phyloP scores from a whole-genome alignment of 2,888 invertebrate genomes.

The Neoascia interrupta region DNA sequence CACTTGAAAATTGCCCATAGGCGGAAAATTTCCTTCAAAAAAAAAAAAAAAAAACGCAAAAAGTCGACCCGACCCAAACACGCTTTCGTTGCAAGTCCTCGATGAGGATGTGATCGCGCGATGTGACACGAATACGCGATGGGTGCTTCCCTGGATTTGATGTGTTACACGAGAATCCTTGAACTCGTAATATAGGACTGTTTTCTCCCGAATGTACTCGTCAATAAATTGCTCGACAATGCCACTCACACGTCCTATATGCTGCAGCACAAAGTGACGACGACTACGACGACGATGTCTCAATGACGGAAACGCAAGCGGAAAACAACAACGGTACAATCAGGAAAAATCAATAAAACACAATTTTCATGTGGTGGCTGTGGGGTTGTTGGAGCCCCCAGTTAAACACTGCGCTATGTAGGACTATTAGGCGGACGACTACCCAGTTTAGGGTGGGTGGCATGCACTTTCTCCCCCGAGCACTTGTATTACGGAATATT shows the following conservation, averaged over 20 bases:
- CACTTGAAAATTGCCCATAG: conserved; percentile 71
- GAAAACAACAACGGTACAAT: conserved; percentile 60
- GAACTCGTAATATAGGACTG: conserved; percentile 20
- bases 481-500: too few relatives aligned
- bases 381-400: conserved; percentile 11
- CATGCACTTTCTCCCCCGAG: conserved; percentile 58
- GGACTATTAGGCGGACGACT: neutral
- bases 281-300: conserved; percentile 36
- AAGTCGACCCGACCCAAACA: conserved; percentile 16
- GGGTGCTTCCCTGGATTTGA: conserved; percentile 9
- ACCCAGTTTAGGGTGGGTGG: conserved; percentile 51
- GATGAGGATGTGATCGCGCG: conserved; percentile 35
- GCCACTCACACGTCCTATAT: conserved; percentile 26
- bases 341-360: conserved; percentile 68
- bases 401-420: conserved; percentile 8
- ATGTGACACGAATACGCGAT: conserved; percentile 18
- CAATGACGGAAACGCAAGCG: conserved; percentile 66
- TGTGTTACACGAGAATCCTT: conserved; percentile 60
- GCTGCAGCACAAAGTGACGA: conserved; percentile 15
- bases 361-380: conserved; percentile 52
- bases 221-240: conserved; percentile 52
- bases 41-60: conserved; percentile 2
- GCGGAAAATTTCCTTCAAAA: conserved; percentile 37
- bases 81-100: conserved; percentile 37
- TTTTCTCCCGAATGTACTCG: conserved; percentile 20